Evolutionary conservation across 2,888 invertebrate species (phyloP).

Genomic region (Thecocarcelia acutangulata): DNA sequence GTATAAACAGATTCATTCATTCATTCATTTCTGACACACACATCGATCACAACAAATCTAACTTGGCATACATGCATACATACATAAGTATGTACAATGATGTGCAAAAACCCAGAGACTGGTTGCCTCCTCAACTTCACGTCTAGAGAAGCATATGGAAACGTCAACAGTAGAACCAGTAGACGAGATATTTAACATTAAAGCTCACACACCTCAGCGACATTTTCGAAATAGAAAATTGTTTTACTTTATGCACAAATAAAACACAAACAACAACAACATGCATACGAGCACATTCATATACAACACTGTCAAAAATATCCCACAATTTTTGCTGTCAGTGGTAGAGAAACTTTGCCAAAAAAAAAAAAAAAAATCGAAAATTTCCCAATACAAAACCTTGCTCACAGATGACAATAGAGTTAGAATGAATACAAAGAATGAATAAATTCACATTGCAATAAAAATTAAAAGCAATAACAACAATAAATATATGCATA

Average conservation of each 20-base stretch:
- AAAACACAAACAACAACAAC: conserved; percentile 28
- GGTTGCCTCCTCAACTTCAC: conserved; percentile 14
- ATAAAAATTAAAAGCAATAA: conserved; percentile 50
- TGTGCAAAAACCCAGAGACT: background rate
- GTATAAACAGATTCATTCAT: conserved; percentile 21
- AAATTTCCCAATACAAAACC: conserved; percentile 67
- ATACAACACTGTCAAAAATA: conserved; percentile 35
- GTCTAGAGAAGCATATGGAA: background rate
- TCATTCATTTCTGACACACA: conserved; percentile 7
- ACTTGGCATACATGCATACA: no score
- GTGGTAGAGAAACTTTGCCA: conserved; percentile 30
- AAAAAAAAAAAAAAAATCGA: conserved; percentile 40
- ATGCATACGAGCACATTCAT: no score
- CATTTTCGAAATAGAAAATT: conserved; percentile 49
- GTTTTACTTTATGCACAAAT: background rate
- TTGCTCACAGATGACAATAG: conserved; percentile 69
- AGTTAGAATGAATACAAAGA: conserved; percentile 63
- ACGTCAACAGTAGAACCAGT: conserved; percentile 46
- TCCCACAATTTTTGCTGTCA: conserved; percentile 63
- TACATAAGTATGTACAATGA: conserved; percentile 25
- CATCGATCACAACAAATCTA: conserved; percentile 3
- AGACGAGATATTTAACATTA: conserved; percentile 65
- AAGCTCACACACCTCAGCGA: conserved; percentile 67
- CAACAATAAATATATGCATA: conserved; percentile 13
- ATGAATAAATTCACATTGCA: conserved; percentile 65